These are phyloP conservation scores for Melanerpes aurifrons DNA, from an alignment of 2,113 vertebrate species.

Conservation along the genomic window DNA sequence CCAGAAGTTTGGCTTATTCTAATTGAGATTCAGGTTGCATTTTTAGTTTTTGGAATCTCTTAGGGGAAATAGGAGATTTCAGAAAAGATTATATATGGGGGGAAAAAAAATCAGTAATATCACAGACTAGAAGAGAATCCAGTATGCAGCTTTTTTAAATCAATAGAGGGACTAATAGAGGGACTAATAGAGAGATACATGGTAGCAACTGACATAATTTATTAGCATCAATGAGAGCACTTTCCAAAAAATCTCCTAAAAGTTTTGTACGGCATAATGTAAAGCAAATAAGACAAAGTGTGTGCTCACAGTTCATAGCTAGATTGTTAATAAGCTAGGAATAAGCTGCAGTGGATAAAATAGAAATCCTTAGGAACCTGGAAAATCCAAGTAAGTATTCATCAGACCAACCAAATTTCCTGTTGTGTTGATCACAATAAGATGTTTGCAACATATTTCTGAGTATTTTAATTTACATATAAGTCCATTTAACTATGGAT, in stretches of 20 bases:
- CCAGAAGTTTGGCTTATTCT: neutral
- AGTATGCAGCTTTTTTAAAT: neutral
- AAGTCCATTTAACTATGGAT: neutral
- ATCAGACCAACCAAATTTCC: neutral
- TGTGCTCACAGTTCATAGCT: neutral
- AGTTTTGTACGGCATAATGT: neutral
- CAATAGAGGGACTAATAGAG: neutral
- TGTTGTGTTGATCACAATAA: neutral
- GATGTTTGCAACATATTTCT: neutral
- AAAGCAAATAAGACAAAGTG: neutral
- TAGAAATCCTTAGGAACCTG: neutral
- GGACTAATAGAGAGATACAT: neutral
- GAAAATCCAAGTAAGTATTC: neutral
- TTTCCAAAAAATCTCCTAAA: neutral
- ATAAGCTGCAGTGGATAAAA: neutral
- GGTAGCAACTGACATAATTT: neutral
- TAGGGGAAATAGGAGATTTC: neutral
- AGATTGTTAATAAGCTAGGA: neutral
- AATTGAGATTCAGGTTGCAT: neutral
- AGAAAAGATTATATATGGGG: neutral
- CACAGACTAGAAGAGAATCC: neutral
- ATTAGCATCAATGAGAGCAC: neutral
- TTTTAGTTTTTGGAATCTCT: neutral
- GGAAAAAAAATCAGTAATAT: rapidly evolving
- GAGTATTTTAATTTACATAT: neutral